Evolutionary conservation across 2,797 vertebrate species (phyloP).

Genomic region (Siniperca scherzeri): DNA sequence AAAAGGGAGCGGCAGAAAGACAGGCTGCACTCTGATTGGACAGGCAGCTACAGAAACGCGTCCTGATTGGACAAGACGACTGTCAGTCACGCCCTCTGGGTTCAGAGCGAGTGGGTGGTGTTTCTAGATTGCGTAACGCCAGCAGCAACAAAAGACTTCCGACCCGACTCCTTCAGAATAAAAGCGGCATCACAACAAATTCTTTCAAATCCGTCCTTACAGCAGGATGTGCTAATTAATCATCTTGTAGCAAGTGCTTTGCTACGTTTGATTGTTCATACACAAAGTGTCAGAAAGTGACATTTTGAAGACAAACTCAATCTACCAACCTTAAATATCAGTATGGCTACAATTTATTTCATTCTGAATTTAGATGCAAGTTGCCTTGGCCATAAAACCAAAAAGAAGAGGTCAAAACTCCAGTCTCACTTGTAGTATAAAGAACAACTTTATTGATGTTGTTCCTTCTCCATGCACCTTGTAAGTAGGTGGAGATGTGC

Average conservation of each 20-base stretch:
- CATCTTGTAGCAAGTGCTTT: neutral
- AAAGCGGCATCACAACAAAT: constrained; percentile 7
- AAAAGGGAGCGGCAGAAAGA: constrained; percentile 26
- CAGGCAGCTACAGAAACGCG: accelerated
- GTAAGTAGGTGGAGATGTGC: neutral
- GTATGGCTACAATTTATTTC: accelerated
- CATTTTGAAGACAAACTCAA: neutral
- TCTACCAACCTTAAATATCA: neutral
- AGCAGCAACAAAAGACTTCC: neutral
- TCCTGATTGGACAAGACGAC: constrained; percentile 49
- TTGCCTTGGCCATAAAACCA: neutral
- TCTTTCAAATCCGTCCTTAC: neutral
- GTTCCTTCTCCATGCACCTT: neutral
- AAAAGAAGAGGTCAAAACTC: neutral
- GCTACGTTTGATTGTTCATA: neutral
- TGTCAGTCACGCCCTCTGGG: constrained; percentile 24
- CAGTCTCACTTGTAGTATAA: neutral
- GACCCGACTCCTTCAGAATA: constrained; percentile 42
- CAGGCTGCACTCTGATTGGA: constrained; percentile 44
- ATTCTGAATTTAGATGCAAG: neutral
- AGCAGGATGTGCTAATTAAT: neutral
- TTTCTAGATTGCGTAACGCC: accelerated
- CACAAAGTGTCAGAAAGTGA: neutral
- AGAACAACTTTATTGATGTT: neutral
- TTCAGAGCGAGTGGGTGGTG: neutral